These are phyloP conservation scores for Halictus rubicundus DNA, from an alignment of 1,140 invertebrate species.

Conservation along the genomic window DNA sequence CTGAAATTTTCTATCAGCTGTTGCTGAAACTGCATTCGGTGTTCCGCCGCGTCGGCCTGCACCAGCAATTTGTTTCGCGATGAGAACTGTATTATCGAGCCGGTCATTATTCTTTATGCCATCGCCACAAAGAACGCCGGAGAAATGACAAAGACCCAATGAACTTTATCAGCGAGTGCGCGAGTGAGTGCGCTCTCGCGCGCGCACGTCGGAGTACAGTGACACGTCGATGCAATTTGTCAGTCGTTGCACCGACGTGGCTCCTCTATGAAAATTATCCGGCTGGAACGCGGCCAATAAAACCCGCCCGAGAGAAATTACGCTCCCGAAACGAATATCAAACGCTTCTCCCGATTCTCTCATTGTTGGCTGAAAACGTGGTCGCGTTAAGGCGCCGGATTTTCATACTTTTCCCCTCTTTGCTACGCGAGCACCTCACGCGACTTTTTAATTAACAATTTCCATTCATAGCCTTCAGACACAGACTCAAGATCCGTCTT, in stretches of 20 bases:
- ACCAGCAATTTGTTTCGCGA: constrained; percentile 40
- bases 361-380: not conserved
- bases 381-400: too few species aligned
- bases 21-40: not conserved
- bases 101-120: constrained; percentile 62
- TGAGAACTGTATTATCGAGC: constrained; percentile 37
- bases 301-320: constrained; percentile 13
- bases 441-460: too few species aligned
- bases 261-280: constrained; percentile 52
- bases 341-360: not conserved
- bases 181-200: too few species aligned
- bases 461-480: too few species aligned
- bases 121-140: constrained; percentile 64
- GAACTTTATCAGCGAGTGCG: constrained; percentile 64
- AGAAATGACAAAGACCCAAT: constrained; percentile 69
- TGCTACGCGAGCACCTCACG: too few species aligned
- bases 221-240: constrained; percentile 69
- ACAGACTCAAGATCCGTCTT: too few species aligned
- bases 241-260: constrained; percentile 50
- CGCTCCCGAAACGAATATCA: not conserved
- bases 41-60: not conserved
- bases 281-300: constrained; percentile 34
- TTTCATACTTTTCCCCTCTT: too few species aligned
- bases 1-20: too few species aligned
- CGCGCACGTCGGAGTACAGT: constrained; percentile 36